Evolutionary conservation across 2,888 invertebrate species (phyloP).

Genomic region (Thysanoteuthis rhombus): DNA sequence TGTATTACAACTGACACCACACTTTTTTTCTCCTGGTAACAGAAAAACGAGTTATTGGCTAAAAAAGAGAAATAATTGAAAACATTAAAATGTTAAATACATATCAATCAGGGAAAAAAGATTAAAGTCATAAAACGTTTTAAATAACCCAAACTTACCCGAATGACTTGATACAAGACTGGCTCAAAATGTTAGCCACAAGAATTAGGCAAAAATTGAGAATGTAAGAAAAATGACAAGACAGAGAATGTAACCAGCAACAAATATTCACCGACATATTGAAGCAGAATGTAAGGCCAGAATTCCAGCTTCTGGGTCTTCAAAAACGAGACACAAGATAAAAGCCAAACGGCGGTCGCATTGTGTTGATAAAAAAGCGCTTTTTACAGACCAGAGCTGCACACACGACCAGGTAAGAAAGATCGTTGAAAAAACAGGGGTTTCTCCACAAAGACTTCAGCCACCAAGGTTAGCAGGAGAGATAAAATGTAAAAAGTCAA

Average conservation of each 20-base stretch:
- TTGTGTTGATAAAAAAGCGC: neutral
- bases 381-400: neutral
- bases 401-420: neutral
- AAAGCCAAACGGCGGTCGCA: neutral
- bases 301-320: neutral
- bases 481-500: neutral
- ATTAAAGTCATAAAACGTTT: neutral
- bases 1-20: neutral
- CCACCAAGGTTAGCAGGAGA: conserved; percentile 12
- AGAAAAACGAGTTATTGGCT: neutral
- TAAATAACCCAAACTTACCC: neutral
- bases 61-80: neutral
- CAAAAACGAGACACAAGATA: neutral
- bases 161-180: neutral
- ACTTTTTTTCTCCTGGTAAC: neutral
- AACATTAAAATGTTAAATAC: neutral
- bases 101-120: neutral
- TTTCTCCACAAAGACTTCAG: neutral
- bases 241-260: neutral
- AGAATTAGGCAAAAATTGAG: neutral
- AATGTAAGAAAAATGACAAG: too few species aligned
- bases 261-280: neutral
- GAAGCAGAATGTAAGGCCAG: neutral
- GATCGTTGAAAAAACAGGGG: neutral
- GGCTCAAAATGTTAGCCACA: neutral